Evolutionary conservation across 2,888 invertebrate genomes (phyloP).

Genomic region (Apamea monoglypha): DNA sequence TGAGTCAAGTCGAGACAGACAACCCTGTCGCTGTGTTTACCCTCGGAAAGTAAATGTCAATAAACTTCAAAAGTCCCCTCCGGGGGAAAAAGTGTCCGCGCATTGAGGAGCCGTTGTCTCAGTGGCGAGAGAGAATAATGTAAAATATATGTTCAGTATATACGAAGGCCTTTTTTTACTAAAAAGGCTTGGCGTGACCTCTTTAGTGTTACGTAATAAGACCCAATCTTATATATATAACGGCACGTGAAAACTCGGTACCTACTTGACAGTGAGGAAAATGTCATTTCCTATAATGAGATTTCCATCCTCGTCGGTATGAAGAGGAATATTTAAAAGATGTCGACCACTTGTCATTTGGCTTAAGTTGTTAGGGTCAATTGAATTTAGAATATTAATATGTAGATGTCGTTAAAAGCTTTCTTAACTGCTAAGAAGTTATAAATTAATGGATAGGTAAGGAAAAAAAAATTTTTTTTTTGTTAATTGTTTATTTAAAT

Average conservation of each 20-base stretch:
- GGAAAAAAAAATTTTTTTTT: neutral
- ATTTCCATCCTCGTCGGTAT: constrained; percentile 36
- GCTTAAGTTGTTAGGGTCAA: constrained; percentile 47
- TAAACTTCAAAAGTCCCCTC: constrained; percentile 85
- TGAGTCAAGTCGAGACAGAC: constrained; percentile 76
- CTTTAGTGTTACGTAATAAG: constrained; percentile 54
- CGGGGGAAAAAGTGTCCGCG: constrained; percentile 81
- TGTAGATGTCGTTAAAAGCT: constrained; percentile 45
- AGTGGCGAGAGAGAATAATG: constrained; percentile 71
- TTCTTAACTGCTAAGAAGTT: constrained; percentile 25
- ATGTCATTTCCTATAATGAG: constrained; percentile 49
- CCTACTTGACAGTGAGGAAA: constrained; percentile 40
- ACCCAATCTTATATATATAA: too few species aligned
- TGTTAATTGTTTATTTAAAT: neutral
- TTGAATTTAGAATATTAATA: constrained; percentile 46
- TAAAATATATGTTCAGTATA: constrained; percentile 68
- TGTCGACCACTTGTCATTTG: constrained; percentile 45
- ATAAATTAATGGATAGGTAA: constrained; percentile 20
- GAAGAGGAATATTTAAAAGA: constrained; percentile 40
- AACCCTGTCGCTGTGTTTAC: constrained; percentile 85
- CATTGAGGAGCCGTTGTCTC: constrained; percentile 79
- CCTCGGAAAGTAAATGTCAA: constrained; percentile 89
- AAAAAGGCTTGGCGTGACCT: constrained; percentile 55
- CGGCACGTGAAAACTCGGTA: constrained; percentile 33
- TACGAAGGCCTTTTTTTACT: constrained; percentile 50